These are phyloP conservation scores for Entelurus aequoreus DNA, from an alignment of 2,113 vertebrate genomes.

Conservation along the genomic window DNA sequence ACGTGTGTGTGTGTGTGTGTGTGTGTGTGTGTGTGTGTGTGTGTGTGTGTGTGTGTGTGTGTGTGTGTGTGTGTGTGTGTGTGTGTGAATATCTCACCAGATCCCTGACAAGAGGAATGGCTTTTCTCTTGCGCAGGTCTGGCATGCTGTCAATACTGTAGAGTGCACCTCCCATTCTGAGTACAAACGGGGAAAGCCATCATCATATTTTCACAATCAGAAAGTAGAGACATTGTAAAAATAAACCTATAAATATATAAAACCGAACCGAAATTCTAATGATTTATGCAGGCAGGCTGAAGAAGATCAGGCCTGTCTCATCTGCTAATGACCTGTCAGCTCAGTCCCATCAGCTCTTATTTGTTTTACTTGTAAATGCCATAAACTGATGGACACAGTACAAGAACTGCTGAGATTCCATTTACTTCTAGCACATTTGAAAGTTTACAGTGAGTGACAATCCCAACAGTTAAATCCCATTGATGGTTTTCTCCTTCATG, in stretches of 20 bases:
- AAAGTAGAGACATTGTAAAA: not conserved
- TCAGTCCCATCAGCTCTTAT: conserved; percentile 40
- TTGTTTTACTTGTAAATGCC: conserved; percentile 33
- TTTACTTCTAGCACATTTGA: conserved; percentile 13
- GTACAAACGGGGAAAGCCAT: conserved; percentile 28
- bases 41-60: conserved; percentile 6
- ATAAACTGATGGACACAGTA: conserved; percentile 29
- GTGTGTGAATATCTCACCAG: conserved; percentile 78
- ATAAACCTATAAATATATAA: not conserved
- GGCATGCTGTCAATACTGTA: conserved; percentile 99
- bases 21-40: not conserved
- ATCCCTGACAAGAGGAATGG: conserved; percentile 91
- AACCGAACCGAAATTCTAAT: not conserved
- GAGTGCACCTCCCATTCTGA: conserved; percentile 89
- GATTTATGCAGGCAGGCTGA: not conserved
- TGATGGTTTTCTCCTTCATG: not conserved
- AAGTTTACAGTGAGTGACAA: conserved; percentile 7
- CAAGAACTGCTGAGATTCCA: conserved; percentile 5
- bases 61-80: conserved; percentile 5
- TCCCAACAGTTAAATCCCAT: not conserved
- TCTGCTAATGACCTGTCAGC: conserved; percentile 46
- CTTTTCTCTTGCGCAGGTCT: conserved; percentile 94
- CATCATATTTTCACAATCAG: not conserved
- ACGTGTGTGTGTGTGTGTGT: conserved; percentile 7
- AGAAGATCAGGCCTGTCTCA: conserved; percentile 33